Evolutionary conservation across 2,113 vertebrate species (phyloP).

Genomic region (Triplophysa tibetana): DNA sequence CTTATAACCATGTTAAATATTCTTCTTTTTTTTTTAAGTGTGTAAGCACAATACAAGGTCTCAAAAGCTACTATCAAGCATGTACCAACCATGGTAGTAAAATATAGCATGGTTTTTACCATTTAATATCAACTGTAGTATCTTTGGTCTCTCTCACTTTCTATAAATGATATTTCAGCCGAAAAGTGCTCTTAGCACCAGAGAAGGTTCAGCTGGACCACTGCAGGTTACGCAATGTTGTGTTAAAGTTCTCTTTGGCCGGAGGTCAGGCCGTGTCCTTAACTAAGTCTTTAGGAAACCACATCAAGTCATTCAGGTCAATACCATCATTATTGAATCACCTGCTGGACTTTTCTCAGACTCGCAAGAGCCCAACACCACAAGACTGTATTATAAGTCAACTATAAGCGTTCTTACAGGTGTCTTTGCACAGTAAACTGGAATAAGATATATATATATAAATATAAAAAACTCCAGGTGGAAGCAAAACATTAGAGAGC

Average conservation of each 20-base stretch:
- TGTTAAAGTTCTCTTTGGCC: conserved; percentile 26
- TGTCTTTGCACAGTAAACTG: too few species aligned
- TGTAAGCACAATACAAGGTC: too few species aligned
- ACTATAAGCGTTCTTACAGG: too few species aligned
- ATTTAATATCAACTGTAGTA: neutral
- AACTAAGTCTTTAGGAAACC: neutral
- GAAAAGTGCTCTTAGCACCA: too few species aligned
- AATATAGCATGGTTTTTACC: too few species aligned
- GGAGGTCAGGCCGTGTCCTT: neutral
- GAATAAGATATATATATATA: too few species aligned
- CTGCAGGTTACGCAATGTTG: conserved; percentile 40
- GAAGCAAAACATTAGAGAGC: conserved; percentile 37
- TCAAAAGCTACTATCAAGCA: too few species aligned
- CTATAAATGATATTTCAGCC: neutral
- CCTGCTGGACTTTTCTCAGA: neutral
- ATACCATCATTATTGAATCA: conserved; percentile 1
- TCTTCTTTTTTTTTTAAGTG: too few species aligned
- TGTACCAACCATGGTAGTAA: neutral
- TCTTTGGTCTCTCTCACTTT: neutral
- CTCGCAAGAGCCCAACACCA: neutral
- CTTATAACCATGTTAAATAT: too few species aligned
- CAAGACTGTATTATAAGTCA: neutral
- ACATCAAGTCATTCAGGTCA: conserved; percentile 7
- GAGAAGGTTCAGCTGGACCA: neutral
- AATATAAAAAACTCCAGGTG: neutral